Evolutionary conservation across 2,888 invertebrate genomes (phyloP), one percentile per base, ranked within the genome.

Genomic region (Lithophane semibrunnea): DNA sequence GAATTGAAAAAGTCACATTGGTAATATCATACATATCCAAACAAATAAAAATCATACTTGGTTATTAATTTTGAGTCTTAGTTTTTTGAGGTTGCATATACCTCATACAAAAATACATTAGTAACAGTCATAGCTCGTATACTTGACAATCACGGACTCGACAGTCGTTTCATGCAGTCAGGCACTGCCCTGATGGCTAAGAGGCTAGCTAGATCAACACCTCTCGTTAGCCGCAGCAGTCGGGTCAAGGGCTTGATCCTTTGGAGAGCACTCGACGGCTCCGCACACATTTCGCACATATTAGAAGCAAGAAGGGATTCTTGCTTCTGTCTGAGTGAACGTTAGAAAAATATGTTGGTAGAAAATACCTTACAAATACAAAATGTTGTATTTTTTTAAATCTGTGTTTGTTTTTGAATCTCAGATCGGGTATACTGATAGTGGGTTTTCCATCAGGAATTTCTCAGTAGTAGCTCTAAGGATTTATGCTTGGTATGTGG

Each of bases 121-220:
- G 21, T 49, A 64, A 75, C 4, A 60, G 24, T 37, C 4, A 16
- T 69, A 18, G 4, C 47, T 56, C 8, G 13, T 16, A 52, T 24
- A 52, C 47, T 70, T 9, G n/a, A 66, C 2, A 37, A 61, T 65
- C 69, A 47, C 8, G 9, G 9, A 44, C 13, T 77, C 4, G n/a
- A 63, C 13, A 49, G 54, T 70, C 29, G 58, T 52, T 47, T 10
- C 47, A 65, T 18, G 42, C 67, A 24, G 47, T 60, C 42, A 21
- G 69, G 3, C 49, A 12, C 29, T 58, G 47, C 13, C 29, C 44
- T 76, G 75, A 72, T 72, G 56, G 68, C 76, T 60, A n/a, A 72
- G 68, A 84, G 76, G 58, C 70, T 71, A 85, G 58, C 70, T 73
- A 85, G 58, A 83, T 77, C 77, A 83, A 85, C 82, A 82, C 56